Percentiles rank a stretch among this genome's conserved stretches.
phyloP scores from a whole-genome alignment of 1,140 invertebrate species.

The Eueides isabella region DNA sequence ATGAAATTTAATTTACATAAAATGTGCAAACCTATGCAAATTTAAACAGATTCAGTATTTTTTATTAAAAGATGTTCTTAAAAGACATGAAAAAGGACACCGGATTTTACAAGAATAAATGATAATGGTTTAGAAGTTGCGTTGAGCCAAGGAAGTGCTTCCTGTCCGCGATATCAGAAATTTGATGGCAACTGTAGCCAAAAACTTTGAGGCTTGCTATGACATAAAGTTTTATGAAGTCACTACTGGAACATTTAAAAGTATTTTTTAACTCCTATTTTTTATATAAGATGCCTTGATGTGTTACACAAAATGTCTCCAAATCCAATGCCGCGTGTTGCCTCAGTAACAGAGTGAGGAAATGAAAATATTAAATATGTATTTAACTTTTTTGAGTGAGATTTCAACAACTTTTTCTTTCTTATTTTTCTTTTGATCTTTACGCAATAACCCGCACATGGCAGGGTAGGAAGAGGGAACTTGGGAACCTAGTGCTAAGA shows the following conservation, averaged over 20 bases:
- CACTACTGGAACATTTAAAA: not conserved
- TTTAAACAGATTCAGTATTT: not conserved
- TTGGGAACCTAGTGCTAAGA: no score
- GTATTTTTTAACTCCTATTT: not conserved
- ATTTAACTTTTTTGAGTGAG: no score
- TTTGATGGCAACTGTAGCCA: not conserved
- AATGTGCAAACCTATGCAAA: no score
- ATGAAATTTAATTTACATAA: not conserved
- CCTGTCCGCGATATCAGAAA: not conserved
- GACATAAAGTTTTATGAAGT: conserved; percentile 10
- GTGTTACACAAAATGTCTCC: no score
- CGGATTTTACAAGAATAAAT: not conserved
- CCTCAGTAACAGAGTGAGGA: no score
- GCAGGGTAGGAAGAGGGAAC: no score
- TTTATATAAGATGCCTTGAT: not conserved
- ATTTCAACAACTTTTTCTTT: no score
- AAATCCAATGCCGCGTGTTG: no score
- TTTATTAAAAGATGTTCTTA: not conserved
- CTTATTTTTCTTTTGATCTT: no score
- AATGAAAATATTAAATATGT: no score
- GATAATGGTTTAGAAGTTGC: not conserved
- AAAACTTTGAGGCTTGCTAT: conserved; percentile 7
- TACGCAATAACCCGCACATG: no score
- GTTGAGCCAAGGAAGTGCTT: not conserved
- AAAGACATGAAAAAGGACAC: not conserved